phyloP scores from a whole-genome alignment of 1,140 invertebrate species.

The Diachasma alloeum region DNA sequence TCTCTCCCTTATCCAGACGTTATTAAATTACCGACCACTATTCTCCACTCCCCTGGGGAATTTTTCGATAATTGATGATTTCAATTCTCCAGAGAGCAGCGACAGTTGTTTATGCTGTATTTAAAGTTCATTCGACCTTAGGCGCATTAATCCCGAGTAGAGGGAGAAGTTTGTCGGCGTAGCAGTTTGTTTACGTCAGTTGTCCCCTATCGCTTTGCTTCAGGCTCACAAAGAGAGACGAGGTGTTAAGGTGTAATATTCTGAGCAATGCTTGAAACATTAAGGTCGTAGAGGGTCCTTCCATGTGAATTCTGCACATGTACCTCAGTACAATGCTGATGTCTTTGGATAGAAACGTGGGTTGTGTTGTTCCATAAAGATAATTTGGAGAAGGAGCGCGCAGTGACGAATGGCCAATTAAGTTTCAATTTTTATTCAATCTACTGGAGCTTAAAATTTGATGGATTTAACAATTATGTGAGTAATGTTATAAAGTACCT shows the following conservation, averaged over 20 bases:
- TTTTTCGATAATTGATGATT: neutral
- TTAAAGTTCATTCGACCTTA: neutral
- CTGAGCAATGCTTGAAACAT: neutral
- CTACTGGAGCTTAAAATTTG: neutral
- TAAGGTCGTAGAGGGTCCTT: neutral
- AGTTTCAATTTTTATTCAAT: neutral
- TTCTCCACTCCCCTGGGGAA: neutral
- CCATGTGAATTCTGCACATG: too few species aligned
- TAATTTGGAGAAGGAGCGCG: too few species aligned
- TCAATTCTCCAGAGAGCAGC: neutral
- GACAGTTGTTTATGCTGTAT: neutral
- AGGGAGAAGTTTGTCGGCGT: neutral
- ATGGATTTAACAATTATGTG: neutral
- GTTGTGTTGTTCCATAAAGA: too few species aligned
- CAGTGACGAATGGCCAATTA: neutral
- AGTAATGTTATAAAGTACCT: neutral
- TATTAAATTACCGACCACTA: neutral
- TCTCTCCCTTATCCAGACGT: neutral
- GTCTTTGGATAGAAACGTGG: too few species aligned
- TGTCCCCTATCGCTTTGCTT: neutral
- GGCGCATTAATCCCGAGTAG: neutral
- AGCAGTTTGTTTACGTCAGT: neutral
- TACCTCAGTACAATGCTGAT: too few species aligned
- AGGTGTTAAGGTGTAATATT: neutral
- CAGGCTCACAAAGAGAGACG: neutral